Evolutionary conservation across 2,113 vertebrate species (phyloP).

Genomic region (Gadus macrocephalus): DNA sequence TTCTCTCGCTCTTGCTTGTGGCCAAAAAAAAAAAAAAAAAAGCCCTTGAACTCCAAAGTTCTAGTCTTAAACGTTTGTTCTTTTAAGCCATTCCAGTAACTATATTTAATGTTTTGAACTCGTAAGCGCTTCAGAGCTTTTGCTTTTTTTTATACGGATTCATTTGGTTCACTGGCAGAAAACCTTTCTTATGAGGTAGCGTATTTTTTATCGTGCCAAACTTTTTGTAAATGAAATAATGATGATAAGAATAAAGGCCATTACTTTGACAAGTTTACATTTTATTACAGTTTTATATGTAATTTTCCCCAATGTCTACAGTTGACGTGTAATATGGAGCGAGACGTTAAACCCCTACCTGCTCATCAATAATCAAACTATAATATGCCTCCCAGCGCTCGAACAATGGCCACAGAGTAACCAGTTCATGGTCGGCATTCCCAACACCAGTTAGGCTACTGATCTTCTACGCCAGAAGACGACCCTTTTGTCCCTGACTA

Average conservation of each 20-base stretch:
- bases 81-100: slow-evolving; percentile 58
- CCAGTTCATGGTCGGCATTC: no score
- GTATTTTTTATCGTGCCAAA: slow-evolving; percentile 38
- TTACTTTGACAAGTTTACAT: slow-evolving; percentile 32
- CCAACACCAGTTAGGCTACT: no score
- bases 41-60: slow-evolving; percentile 54
- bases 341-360: no score
- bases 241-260: slow-evolving; percentile 48
- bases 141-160: slow-evolving; percentile 32
- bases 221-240: slow-evolving; percentile 53
- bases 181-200: slow-evolving; percentile 21
- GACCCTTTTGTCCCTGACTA: no score
- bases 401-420: no score
- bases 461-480: no score
- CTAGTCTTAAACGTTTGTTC: slow-evolving; percentile 52
- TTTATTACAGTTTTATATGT: slow-evolving; percentile 4
- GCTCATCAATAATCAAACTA: no score
- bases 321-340: no score
- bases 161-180: slow-evolving; percentile 41
- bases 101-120: slow-evolving; percentile 63
- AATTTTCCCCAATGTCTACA: neutral
- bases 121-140: slow-evolving; percentile 43
- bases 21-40: slow-evolving; percentile 7
- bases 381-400: no score
- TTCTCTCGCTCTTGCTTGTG: slow-evolving; percentile 36